phyloP scores from a whole-genome alignment of 2,888 invertebrate genomes.

The Scotopteryx bipunctaria region DNA sequence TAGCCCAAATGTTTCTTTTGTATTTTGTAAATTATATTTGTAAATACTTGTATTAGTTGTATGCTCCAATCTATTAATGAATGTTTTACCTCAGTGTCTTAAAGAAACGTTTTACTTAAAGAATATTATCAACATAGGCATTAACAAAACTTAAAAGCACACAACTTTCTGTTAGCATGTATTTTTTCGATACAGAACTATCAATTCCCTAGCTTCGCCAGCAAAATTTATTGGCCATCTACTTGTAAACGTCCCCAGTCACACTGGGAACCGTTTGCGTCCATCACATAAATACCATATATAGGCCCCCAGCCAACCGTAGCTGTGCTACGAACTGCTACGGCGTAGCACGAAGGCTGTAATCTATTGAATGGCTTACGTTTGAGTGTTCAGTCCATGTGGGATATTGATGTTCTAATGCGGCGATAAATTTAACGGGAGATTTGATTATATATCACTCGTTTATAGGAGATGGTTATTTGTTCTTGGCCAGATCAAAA shows the following conservation, averaged over 20 bases:
- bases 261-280: constrained; percentile 28
- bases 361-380: constrained; percentile 35
- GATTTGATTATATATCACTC: not conserved
- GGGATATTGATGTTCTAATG: constrained; percentile 15
- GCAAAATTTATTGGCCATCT: constrained; percentile 6
- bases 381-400: constrained; percentile 26
- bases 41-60: too few relatives aligned
- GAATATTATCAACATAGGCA: too few relatives aligned
- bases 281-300: constrained; percentile 36
- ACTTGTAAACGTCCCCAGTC: constrained; percentile 14
- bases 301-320: constrained; percentile 32
- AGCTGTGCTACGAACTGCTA: constrained; percentile 26
- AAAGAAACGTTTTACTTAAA: too few relatives aligned
- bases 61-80: too few relatives aligned
- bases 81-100: too few relatives aligned
- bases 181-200: not conserved
- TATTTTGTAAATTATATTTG: too few relatives aligned
- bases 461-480: too few relatives aligned
- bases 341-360: constrained; percentile 34
- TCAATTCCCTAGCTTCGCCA: not conserved
- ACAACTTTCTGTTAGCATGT: not conserved
- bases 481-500: too few relatives aligned
- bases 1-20: too few relatives aligned
- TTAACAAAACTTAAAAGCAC: too few relatives aligned
- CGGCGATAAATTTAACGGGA: not conserved